Evolutionary conservation across 2,797 vertebrate genomes (phyloP).

Genomic region (Anguilla megastoma): DNA sequence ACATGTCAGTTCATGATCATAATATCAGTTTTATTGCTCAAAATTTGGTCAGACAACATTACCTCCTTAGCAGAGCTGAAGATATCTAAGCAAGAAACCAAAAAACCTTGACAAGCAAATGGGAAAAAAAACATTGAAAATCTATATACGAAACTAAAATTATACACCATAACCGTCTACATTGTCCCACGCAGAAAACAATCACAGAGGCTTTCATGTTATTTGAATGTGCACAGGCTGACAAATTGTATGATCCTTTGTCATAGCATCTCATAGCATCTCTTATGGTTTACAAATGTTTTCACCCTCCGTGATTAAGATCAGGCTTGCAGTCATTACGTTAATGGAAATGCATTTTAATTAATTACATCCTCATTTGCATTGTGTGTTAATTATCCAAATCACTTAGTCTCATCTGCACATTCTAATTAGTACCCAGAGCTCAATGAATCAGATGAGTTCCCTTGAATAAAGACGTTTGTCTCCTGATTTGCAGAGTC

Average conservation of each 20-base stretch:
- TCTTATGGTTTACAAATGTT: conserved; percentile 62
- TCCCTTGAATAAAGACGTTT: conserved; percentile 49
- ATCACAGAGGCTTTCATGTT: conserved; percentile 30
- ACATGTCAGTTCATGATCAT: neutral
- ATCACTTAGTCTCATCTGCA: conserved; percentile 66
- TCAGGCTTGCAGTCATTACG: conserved; percentile 65
- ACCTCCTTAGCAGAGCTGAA: neutral
- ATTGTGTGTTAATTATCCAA: conserved; percentile 71
- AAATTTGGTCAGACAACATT: neutral
- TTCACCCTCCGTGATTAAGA: conserved; percentile 62
- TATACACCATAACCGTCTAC: conserved; percentile 21
- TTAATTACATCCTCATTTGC: conserved; percentile 73
- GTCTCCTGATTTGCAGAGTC: conserved; percentile 22
- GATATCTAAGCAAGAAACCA: neutral
- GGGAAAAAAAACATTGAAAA: neutral
- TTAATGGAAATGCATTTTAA: conserved; percentile 74
- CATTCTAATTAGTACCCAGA: conserved; percentile 62
- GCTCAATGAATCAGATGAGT: conserved; percentile 52
- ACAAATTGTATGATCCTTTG: conserved; percentile 61
- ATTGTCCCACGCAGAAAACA: conserved; percentile 36
- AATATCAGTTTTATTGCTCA: neutral
- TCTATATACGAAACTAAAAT: conserved; percentile 14
- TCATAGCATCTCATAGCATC: conserved; percentile 49
- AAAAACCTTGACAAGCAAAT: neutral
- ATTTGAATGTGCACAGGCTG: conserved; percentile 40